phyloP scores from a whole-genome alignment of 92 coral and sea anemone genomes.

The Parazoanthus atlanticus region DNA sequence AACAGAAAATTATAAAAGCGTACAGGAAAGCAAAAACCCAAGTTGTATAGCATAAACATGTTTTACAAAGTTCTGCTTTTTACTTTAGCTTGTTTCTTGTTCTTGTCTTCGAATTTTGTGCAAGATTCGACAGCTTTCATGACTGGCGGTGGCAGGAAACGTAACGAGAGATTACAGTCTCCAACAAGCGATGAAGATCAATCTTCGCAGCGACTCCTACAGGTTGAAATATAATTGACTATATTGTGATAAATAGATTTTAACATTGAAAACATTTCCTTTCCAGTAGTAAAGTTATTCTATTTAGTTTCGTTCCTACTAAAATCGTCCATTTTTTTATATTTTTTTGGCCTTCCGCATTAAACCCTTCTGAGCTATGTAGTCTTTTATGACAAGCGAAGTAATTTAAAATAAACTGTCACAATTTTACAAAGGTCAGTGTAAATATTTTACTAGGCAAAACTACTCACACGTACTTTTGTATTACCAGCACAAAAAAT shows the following conservation, averaged over 20 bases:
- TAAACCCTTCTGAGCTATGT: too few species aligned
- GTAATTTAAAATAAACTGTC: too few species aligned
- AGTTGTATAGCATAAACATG: not conserved
- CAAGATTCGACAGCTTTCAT: not conserved
- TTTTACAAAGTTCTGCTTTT: not conserved
- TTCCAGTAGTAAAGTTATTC: not conserved
- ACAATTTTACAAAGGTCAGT: too few species aligned
- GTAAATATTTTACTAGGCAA: too few species aligned
- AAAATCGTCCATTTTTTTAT: too few species aligned
- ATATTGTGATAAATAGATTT: not conserved
- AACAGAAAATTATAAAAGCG: too few species aligned
- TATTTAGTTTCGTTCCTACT: too few species aligned
- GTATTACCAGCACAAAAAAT: too few species aligned
- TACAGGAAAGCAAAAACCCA: not conserved
- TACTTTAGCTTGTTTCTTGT: not conserved
- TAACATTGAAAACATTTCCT: too few species aligned
- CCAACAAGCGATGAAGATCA: not conserved
- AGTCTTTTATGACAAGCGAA: too few species aligned
- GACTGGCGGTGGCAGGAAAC: not conserved
- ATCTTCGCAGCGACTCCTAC: not conserved
- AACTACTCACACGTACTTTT: too few species aligned
- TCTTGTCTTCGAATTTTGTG: not conserved
- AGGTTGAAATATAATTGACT: not conserved
- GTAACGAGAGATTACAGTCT: not conserved
- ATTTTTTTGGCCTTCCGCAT: too few species aligned